Evolutionary conservation across 2,113 vertebrate species (phyloP), one percentile per base, ranked within the genome.

Genomic region (Heteronetta atricapilla): DNA sequence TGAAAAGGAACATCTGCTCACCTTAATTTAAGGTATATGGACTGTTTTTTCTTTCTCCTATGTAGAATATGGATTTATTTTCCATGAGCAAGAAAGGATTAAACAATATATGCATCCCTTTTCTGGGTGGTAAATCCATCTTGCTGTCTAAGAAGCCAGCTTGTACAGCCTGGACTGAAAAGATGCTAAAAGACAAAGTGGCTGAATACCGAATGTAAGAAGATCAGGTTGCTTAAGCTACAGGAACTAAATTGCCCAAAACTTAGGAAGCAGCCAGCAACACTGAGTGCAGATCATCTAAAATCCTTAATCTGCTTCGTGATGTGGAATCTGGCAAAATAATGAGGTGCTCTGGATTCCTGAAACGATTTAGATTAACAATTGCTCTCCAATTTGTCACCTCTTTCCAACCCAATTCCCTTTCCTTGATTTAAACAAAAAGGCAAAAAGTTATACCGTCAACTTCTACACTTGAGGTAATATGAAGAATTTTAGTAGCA

Each of bases 191-290:
- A 94, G 82, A 69, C 63, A 82, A 95, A 90, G 72, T 90, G 79
- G 76, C 80, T 94, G 89, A 88, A 73, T 70, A 36, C 46, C 46
- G 56, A 62, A 46, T 78, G 6, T 91, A 88, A 96, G 81, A 88
- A 94, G 89, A 85, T 94, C 89, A 89, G 83, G 89, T 95, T 88
- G 68, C 76, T 85, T 83, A 89, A 94, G 77, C 88, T 95, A 20
- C 91, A 55, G 56, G 82, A 89, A 91, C 77, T 91, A 58, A 63
- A 83, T 67, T 86, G 50, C 69, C 82, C 73, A 52, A 93, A 95
- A 92, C 46, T 96, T 83, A 88, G 64, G 87, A 95, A 91, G 64
- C 42, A 77, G 84, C 77, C 76, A 95, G 52, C 77, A 82, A 50
- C n/a, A 69, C 31, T 56, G 80, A 67, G 89, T 92, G 34, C 44